phyloP scores from a whole-genome alignment of 2,888 invertebrate species.

The Ferrisia virgata region DNA sequence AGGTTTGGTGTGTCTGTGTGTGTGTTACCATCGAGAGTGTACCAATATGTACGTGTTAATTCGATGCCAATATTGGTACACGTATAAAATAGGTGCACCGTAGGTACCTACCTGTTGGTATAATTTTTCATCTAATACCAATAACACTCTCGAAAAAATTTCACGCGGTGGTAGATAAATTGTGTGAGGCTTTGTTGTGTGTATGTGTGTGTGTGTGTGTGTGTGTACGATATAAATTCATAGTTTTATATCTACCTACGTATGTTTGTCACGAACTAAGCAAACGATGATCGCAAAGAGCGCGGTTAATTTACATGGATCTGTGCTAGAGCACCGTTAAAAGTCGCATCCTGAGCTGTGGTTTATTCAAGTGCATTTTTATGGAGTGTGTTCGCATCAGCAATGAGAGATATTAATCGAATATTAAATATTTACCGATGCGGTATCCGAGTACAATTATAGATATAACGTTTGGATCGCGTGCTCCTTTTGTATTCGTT shows the following conservation, averaged over 20 bases:
- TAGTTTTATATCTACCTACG: too few relatives aligned
- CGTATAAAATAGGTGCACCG: too few relatives aligned
- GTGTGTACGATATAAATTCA: too few relatives aligned
- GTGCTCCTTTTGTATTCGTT: neutral
- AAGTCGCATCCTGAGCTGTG: constrained; percentile 9
- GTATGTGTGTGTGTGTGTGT: too few relatives aligned
- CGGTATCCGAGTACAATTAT: neutral
- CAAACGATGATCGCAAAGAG: too few relatives aligned
- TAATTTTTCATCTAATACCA: neutral
- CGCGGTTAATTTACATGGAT: constrained; percentile 2
- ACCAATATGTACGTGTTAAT: too few relatives aligned
- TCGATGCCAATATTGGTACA: neutral
- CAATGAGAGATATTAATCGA: neutral
- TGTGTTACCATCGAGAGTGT: too few relatives aligned
- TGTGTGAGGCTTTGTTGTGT: neutral
- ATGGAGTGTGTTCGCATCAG: neutral
- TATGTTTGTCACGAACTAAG: constrained; percentile 12
- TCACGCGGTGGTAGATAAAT: neutral
- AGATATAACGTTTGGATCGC: neutral
- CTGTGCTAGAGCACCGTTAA: constrained; percentile 15
- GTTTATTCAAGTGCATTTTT: neutral
- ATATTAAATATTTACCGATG: neutral
- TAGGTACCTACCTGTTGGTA: neutral
- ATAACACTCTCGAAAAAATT: neutral
- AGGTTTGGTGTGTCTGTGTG: neutral